Base-by-base conservation (phyloP, 2,888 invertebrate genomes). In the Quadriops clusia region DNA sequence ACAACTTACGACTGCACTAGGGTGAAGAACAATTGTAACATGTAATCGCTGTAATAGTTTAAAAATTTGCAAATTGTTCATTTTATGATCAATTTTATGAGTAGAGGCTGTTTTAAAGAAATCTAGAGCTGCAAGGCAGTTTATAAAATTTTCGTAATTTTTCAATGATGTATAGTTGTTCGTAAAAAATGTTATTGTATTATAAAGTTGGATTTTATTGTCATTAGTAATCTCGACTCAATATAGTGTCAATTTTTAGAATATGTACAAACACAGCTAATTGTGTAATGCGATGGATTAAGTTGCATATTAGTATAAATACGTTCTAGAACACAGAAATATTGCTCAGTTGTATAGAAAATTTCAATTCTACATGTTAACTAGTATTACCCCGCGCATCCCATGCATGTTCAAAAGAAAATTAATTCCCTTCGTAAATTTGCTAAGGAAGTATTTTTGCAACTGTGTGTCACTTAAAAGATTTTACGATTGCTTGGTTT, bases 261-360 rank as follows among this genome's bases (percentile, higher is more conserved):
- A n/a, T 45, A 42, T 46, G 48, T 50, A 50, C 40, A 45, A 34
- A 29, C 33, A 30, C 14, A 34, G 13, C 27, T 28, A 23, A 23
- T 3, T n/a, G 23, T 12, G 23, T 23, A 23, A 23, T n/a, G 11
- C n/a, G 8, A 23, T 39, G 22, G 35, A 32, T 39, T 47, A 45
- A 46, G 53, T 53, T 49, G 49, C 51, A n/a, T 42, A 42, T 54
- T 56, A 56, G 51, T 57, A 56, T 57, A 56, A 46, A 56, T 57
- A 55, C 56, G 51, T 56, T 57, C 47, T 51, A 51, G 50, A 49
- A 54, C 58, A n/a, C 55, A 53, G 55, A 58, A 57, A 49, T 48
- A 49, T 57, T 58, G 58, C 58, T 58, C 58, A 58, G 50, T 49
- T 49, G 29, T 34, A 24, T 34, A 34, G 34, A 29, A 30, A 30